A percentile compares a stretch with the other conserved stretches of the same genome.
Conservation (phyloP, 2,888 invertebrate species). For the Didymodactylos carnosus region DNA sequence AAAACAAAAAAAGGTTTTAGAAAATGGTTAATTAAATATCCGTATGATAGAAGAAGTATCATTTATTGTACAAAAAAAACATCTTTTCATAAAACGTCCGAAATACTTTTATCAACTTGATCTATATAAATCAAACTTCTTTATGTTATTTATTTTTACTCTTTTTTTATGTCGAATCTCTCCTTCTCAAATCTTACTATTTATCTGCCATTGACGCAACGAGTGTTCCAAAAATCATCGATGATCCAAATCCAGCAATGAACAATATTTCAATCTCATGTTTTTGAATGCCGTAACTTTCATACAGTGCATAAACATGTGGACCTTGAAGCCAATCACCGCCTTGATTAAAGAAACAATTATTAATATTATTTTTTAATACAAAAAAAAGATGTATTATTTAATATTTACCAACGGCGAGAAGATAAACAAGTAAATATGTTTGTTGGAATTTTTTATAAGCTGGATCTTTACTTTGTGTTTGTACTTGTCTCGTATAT, state of each 20-base stretch:
- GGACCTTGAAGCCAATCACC: slow-evolving; percentile 41
- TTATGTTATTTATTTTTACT: not conserved
- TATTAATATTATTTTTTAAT: not conserved
- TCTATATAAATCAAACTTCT: too few relatives aligned
- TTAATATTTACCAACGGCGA: slow-evolving; percentile 34
- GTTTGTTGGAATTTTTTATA: slow-evolving; percentile 34
- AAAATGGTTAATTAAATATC: too few relatives aligned
- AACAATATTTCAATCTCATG: slow-evolving; percentile 37
- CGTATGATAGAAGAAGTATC: too few relatives aligned
- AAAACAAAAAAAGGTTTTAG: too few relatives aligned
- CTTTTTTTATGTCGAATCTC: too few relatives aligned
- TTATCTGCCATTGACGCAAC: slow-evolving; percentile 39
- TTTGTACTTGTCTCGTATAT: slow-evolving; percentile 28
- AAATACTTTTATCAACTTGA: too few relatives aligned
- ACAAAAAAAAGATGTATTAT: not conserved
- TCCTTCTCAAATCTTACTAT: slow-evolving; percentile 30
- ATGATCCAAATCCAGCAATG: slow-evolving; percentile 40
- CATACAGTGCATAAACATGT: slow-evolving; percentile 39
- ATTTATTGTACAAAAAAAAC: too few relatives aligned
- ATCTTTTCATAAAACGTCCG: too few relatives aligned
- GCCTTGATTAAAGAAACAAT: slow-evolving; percentile 25
- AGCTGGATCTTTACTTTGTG: slow-evolving; percentile 24
- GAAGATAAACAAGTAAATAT: slow-evolving; percentile 36
- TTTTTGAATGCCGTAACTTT: slow-evolving; percentile 36
- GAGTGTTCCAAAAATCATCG: slow-evolving; percentile 38